Evolutionary conservation across 1,140 invertebrate genomes (phyloP), one percentile per base, ranked within the genome.

Genomic region (Carposina sasakii): DNA sequence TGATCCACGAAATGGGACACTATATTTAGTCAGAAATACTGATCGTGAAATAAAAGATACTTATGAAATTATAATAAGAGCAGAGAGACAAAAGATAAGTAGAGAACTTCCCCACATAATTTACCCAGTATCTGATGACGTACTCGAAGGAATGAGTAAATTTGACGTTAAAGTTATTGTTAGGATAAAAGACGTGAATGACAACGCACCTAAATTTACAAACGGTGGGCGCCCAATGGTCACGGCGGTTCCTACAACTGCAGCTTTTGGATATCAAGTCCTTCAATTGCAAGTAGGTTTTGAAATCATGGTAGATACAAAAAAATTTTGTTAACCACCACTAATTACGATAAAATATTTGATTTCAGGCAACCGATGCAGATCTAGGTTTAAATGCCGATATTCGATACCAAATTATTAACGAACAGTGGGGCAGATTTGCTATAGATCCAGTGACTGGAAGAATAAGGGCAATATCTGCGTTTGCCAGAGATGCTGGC

Each of bases 231-330:
- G 90, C 41, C 93, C 93, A 0, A 89, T 94, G 31, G 88, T 95
- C 0, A 91, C 93, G 0, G 93, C 93, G 10, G 90, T 95, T 49
- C 92, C 93, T 0, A 89, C 92, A 0, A 90, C 90, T 40, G 93
- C 91, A 6, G 89, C 88, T 52, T 95, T 93, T 68, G 93, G 93
- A 2, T 93, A 94, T 67, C 90, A 92, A 61, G 90, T 95, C 28
- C 87, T 93, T 21, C 88, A 89, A 57, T 85, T 94, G 8, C 85
- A 89, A 81, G 91, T 91, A 76, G 69, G 65, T 49, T 10, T 46
- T 36, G 2, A 31, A 28, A 19, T 48, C 13, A 5, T 33, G n/a
- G n/a, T n/a, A n/a, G n/a, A n/a, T 33, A 33, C 4, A 33, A 33
- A 10, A 33, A 15, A 33, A 33, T n/a, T 13, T 33, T 33, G 3